A percentile compares a stretch with the other conserved stretches of the same genome.
These are phyloP conservation scores for Pelodiscus sinensis DNA, from an alignment of 2,113 vertebrate genomes.

Conservation along the genomic window DNA sequence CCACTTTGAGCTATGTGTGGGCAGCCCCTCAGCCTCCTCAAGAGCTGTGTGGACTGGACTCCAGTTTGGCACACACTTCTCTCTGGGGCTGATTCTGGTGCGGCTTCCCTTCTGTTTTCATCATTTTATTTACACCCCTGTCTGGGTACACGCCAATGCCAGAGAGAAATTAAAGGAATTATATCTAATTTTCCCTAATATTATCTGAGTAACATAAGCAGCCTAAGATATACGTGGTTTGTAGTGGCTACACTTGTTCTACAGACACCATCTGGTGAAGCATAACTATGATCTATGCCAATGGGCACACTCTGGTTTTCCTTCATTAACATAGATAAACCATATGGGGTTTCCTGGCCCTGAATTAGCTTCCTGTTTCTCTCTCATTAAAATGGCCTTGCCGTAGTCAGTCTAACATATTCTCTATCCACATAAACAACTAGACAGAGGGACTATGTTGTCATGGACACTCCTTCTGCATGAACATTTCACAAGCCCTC, in stretches of 20 bases:
- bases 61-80: background rate
- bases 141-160: background rate
- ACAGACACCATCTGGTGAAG: background rate
- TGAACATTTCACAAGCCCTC: background rate
- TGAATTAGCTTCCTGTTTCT: background rate
- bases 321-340: background rate
- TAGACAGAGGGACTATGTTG: background rate
- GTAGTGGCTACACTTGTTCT: background rate
- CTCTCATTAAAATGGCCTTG: background rate
- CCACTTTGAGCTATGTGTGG: background rate
- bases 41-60: background rate
- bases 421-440: background rate
- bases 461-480: background rate
- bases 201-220: background rate
- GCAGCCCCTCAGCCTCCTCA: background rate
- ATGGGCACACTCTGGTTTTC: background rate
- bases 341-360: background rate
- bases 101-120: background rate
- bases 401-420: background rate
- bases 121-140: background rate
- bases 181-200: background rate
- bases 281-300: background rate
- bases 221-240: background rate
- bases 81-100: background rate
- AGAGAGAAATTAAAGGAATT: background rate